These are phyloP conservation scores for Apis dorsata DNA, from an alignment of 1,140 invertebrate genomes.

Conservation along the genomic window DNA sequence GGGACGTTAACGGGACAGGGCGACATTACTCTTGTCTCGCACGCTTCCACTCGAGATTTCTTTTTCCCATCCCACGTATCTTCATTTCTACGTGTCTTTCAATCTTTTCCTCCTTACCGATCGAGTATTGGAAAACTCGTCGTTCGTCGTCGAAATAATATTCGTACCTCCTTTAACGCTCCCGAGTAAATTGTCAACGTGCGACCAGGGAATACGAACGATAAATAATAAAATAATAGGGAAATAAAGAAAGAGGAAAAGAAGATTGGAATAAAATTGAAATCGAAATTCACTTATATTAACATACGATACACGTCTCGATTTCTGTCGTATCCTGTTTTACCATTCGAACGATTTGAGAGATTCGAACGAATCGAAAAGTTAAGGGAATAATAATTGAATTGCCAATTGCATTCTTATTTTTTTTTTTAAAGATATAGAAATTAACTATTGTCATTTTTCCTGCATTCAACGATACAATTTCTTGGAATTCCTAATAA, in stretches of 20 bases:
- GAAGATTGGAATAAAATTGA: background rate
- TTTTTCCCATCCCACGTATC: conserved; percentile 6
- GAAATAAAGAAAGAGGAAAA: background rate
- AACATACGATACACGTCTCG: background rate
- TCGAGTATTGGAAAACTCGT: background rate
- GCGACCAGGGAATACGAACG: too few relatives aligned
- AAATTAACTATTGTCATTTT: too few relatives aligned
- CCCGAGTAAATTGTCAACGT: background rate
- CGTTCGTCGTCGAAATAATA: background rate
- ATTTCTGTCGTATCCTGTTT: too few relatives aligned
- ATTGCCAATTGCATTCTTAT: too few relatives aligned
- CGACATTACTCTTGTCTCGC: conserved; percentile 38
- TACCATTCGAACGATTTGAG: too few relatives aligned
- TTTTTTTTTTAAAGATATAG: too few relatives aligned
- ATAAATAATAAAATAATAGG: background rate
- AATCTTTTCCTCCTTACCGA: conserved; percentile 1
- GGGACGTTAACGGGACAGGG: conserved; percentile 21
- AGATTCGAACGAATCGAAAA: too few relatives aligned
- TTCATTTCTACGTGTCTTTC: conserved; percentile 44
- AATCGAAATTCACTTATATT: background rate
- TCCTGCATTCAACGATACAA: too few relatives aligned
- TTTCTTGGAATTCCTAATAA: too few relatives aligned
- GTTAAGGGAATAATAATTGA: too few relatives aligned
- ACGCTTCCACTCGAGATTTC: conserved; percentile 27
- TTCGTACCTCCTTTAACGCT: background rate